Base-by-base conservation (phyloP, 2,797 vertebrate genomes). In the Girardinus metallicus region DNA sequence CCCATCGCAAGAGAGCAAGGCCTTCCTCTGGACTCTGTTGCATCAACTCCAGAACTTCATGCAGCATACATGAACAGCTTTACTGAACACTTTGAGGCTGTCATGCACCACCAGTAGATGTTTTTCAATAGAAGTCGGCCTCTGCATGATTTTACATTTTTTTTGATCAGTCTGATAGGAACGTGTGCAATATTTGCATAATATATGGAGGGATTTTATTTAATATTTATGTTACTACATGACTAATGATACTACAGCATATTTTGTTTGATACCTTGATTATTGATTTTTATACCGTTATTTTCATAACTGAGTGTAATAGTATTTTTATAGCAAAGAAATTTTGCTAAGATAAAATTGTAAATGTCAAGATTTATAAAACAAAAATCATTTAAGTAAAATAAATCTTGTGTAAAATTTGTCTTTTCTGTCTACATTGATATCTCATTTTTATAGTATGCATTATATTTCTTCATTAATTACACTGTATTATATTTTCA, bases 151-250 rank as follows among this genome's bases (percentile, higher is more conserved):
- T 83, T 81, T 70, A 13, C 4, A 4, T 79, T 84, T 76, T 76
- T 83, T 75, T 21, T 73, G 39, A 74, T n/a, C 81, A 66, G 53
- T 84, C 87, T 84, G 81, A 86, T 71, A 92, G 88, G 53, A 89
- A 86, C 80, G 80, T 94, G 92, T 96, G 95, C 95, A 96, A 96
- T 95, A 96, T 96, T 96, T 96, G 93, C 95, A 95, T 92, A 84
- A 89, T 80, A 71, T 39, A 90, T 47, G 75, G 92, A 92, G 86
- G 86, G 88, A 85, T 88, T 90, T 82, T 92, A 95, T 95, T 96
- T 94, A 93, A 94, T 95, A 95, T 96, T 95, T 95, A 95, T 94
- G 84, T 84, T 34, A 85, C 39, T 82, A 77, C 82, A 78, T 82
- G 86, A 74, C 53, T 75, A 83, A 83, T 77, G 41, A 68, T 79